Evolutionary conservation across 2,113 vertebrate genomes (phyloP), one percentile per base, ranked within the genome.

Genomic region (Coreoperca whiteheadi): DNA sequence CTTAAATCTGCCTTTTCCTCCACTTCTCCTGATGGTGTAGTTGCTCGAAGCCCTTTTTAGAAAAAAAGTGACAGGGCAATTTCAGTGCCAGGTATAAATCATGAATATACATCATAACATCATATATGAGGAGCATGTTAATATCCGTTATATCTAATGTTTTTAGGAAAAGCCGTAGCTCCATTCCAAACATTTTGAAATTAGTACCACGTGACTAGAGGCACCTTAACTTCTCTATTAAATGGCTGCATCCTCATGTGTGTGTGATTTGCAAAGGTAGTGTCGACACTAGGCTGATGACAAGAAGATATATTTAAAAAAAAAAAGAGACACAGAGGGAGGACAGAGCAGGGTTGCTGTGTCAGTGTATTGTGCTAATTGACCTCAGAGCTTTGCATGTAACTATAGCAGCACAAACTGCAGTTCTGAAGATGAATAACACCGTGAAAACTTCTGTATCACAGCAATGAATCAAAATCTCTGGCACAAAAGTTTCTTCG

Each of bases 401-500:
- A 61, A 76, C 68, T 74, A 1, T 9, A n/a, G 39, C 30, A 32
- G 63, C 14, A 30, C 64, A 72, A 81, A 73, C 59, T 32, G 70
- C 84, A 71, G 48, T 88, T 84, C 59, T 65, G 74, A 82, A 84
- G 82, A 87, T 30, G 57, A 88, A 80, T 57, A 87, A 73, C 79
- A n/a, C 0, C 0, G 18, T 9, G 16, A 39, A 64, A 50, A 80
- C 41, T 11, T 63, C 32, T 46, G 56, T 64, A 63, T 69, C 51
- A 50, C 34, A 30, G 75, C 43, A 1, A 81, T 84, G 61, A 53
- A 86, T 84, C 79, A 86, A 53, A 70, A 50, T 16, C 30, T n/a
- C n/a, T 3, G 18, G 16, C 48, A 23, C 50, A 30, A 54, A 83
- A 20, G 10, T 39, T 66, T 70, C 12, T 69, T 48, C 18, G n/a